Evolutionary conservation across 2,797 vertebrate genomes (phyloP), one percentile per base, ranked within the genome.

Genomic region (Tachyglossus aculeatus): DNA sequence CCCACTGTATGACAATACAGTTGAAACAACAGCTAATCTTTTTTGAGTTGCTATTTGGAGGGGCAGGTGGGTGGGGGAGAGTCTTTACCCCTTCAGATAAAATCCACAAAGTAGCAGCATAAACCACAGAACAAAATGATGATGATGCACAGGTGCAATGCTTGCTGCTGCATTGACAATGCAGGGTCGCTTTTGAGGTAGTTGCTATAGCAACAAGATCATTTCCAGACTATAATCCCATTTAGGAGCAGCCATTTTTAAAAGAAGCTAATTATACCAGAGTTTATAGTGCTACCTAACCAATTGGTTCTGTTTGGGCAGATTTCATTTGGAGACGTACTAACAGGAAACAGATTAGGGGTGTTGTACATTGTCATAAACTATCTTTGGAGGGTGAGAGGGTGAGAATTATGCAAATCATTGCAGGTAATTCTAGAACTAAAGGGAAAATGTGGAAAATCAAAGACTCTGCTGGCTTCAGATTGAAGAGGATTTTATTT

Each of bases 151-250:
- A 93, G 91, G 91, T 92, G 90, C 82, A 86, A 58, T 80, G 75
- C 80, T 74, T 75, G 66, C 75, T 83, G 45, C 21, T 80, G 82
- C 86, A 76, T 78, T 74, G 86, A 70, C 70, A 90, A 82, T 69
- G 71, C 70, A n/a, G 58, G 74, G 83, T 13, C 84, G 53, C 67
- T 93, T 90, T 88, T 86, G 88, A 85, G 73, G 79, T 61, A 22
- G 92, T 93, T 92, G 51, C 85, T 69, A 81, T 88, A 73, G 88
- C 62, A 86, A 92, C 89, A 43, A 18, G 40, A 88, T 89, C 84
- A 90, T 88, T 92, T 91, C 88, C 85, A 89, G 87, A 90, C 76
- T 77, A 78, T 88, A 89, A 91, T 88, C 80, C 85, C 83, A 87
- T 91, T 90, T 27, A 90, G 77, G 78, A 88, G 58, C 86, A 90